These are phyloP conservation scores for Yponomeuta evonymella DNA, from an alignment of 2,888 invertebrate genomes.

Conservation along the genomic window DNA sequence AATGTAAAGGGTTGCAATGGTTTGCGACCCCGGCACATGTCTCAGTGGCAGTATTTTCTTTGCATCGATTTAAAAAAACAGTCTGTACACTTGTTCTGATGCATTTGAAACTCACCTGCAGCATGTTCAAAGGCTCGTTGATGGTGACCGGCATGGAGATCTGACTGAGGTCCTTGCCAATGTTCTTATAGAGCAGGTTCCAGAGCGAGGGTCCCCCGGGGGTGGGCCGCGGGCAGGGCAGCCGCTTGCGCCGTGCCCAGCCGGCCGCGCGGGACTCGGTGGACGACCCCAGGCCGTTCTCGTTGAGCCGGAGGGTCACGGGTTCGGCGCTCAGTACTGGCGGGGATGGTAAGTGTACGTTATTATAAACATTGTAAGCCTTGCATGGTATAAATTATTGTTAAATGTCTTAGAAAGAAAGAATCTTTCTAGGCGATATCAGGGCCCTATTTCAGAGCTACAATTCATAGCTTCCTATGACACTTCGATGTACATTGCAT, in stretches of 20 bases:
- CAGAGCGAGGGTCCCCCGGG: slow-evolving; percentile 87
- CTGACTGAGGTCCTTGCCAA: slow-evolving; percentile 90
- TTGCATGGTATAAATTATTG: too few species aligned
- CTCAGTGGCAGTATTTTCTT: too few species aligned
- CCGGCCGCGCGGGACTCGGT: slow-evolving; percentile 22
- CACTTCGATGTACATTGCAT: too few species aligned
- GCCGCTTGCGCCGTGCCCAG: slow-evolving; percentile 77
- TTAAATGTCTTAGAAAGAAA: too few species aligned
- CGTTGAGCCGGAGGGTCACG: slow-evolving; percentile 35
- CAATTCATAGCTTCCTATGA: too few species aligned
- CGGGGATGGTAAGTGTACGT: slow-evolving; percentile 10
- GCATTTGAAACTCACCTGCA: slow-evolving; percentile 72
- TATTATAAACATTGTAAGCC: too few species aligned
- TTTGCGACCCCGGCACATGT: too few species aligned
- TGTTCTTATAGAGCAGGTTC: slow-evolving; percentile 87
- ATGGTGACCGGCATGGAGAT: slow-evolving; percentile 91
- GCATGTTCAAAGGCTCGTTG: slow-evolving; percentile 88
- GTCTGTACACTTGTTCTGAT: too few species aligned
- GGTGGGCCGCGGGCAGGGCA: slow-evolving; percentile 83
- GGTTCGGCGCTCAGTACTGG: slow-evolving; percentile 43
- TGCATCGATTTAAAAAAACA: too few species aligned
- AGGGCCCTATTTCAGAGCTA: too few species aligned
- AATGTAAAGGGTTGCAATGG: too few species aligned
- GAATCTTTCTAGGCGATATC: too few species aligned
- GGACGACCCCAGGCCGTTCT: slow-evolving; percentile 27